Percentiles rank a stretch among this genome's conserved stretches.
phyloP scores from a whole-genome alignment of 2,113 vertebrate species.

The Syngnathus scovelli region DNA sequence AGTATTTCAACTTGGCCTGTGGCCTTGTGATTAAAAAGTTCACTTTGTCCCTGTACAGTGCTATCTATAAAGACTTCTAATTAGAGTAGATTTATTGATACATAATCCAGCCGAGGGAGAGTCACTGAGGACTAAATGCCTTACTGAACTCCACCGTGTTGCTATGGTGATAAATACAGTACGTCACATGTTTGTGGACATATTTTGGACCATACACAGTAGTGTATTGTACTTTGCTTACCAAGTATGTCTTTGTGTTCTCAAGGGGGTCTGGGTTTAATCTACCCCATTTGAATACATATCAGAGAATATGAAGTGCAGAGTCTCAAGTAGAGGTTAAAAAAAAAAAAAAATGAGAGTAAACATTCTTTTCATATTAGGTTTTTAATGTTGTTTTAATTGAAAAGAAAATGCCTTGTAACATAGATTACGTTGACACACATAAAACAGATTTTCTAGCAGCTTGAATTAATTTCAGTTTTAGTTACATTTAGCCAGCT shows the following conservation, averaged over 20 bases:
- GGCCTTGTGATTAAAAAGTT: too few relatives aligned
- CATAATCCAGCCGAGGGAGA: background rate
- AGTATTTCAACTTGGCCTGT: too few relatives aligned
- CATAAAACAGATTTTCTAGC: constrained; percentile 48
- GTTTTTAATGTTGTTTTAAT: constrained; percentile 63
- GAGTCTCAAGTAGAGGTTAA: constrained; percentile 1
- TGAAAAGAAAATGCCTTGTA: constrained; percentile 54
- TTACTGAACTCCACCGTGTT: constrained; percentile 35
- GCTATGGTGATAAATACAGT: constrained; percentile 43
- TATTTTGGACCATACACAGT: background rate
- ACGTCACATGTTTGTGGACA: constrained; percentile 5
- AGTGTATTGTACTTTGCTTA: constrained; percentile 3
- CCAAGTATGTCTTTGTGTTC: constrained; percentile 4
- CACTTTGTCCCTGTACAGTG: too few relatives aligned
- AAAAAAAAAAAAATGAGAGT: background rate
- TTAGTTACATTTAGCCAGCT: constrained; percentile 31
- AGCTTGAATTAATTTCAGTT: constrained; percentile 55
- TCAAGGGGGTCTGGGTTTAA: constrained; percentile 21
- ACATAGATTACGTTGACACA: constrained; percentile 50
- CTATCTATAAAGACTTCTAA: background rate
- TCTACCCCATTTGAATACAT: constrained; percentile 2
- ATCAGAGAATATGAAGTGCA: background rate
- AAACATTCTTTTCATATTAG: constrained; percentile 42
- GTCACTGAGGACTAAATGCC: constrained; percentile 28
- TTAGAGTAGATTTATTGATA: background rate